phyloP scores from a whole-genome alignment of 1,140 invertebrate species.

The Muscidifurax raptorellus region DNA sequence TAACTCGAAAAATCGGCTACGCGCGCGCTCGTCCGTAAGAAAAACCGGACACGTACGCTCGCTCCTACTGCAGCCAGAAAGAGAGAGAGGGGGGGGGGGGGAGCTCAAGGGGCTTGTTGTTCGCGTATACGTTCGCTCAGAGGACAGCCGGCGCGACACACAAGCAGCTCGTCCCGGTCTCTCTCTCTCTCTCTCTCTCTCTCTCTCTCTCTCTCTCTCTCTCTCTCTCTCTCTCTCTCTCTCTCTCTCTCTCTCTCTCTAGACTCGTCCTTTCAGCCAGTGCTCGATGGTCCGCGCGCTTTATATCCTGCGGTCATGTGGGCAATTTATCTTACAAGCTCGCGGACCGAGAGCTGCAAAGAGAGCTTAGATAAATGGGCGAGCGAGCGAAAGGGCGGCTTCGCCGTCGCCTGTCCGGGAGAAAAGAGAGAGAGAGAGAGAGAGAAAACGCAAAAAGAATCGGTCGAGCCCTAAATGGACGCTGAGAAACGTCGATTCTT shows the following conservation, averaged over 20 bases:
- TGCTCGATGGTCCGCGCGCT: conserved; percentile 1
- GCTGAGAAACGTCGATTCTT: conserved; percentile 33
- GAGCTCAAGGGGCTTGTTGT: conserved; percentile 26
- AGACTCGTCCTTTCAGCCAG: not conserved
- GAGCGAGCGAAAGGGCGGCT: not conserved
- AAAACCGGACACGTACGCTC: conserved; percentile 1
- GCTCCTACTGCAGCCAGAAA: no score
- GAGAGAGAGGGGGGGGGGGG: not conserved
- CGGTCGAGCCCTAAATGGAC: conserved; percentile 11
- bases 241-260: not conserved
- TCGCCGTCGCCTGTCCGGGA: not conserved
- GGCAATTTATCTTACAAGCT: conserved; percentile 35
- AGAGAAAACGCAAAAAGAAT: conserved; percentile 18
- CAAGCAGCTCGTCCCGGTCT: not conserved
- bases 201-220: no score
- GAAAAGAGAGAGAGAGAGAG: not conserved
- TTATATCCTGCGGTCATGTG: conserved; percentile 32
- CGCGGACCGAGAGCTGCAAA: not conserved
- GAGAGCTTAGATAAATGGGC: conserved; percentile 27
- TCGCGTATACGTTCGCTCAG: not conserved
- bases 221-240: not conserved
- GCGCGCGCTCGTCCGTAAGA: not conserved
- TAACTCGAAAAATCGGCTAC: not conserved
- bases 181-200: not conserved
- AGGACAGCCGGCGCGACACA: not conserved